A percentile compares a stretch with the other conserved stretches of the same genome.
These are phyloP conservation scores for Sebastes nivosus DNA, from an alignment of 2,797 vertebrate genomes.

Conservation along the genomic window DNA sequence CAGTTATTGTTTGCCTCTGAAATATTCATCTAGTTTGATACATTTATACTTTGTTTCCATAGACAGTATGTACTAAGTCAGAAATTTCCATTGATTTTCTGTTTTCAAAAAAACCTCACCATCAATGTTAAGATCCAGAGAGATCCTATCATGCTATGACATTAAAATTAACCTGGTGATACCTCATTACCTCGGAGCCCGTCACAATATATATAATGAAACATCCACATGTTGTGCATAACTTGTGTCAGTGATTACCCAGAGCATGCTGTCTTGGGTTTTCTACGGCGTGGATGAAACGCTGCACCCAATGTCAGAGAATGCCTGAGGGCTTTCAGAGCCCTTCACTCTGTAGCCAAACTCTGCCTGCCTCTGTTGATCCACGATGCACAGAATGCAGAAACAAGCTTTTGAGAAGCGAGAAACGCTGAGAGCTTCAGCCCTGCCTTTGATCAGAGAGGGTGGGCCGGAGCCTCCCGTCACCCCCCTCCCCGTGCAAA, in stretches of 20 bases:
- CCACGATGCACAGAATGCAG: slow-evolving; percentile 36
- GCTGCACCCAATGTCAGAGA: slow-evolving; percentile 43
- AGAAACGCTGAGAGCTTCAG: slow-evolving; percentile 17
- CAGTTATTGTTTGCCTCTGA: not conserved
- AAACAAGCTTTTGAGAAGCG: slow-evolving; percentile 39
- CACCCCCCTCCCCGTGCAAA: slow-evolving; percentile 12
- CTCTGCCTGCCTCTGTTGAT: slow-evolving; percentile 34
- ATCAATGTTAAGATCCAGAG: not conserved
- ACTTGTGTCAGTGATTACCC: slow-evolving; percentile 23
- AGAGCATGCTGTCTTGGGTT: slow-evolving; percentile 2
- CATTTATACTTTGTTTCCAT: not conserved
- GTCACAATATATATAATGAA: not conserved
- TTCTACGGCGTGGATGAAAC: slow-evolving; percentile 26
- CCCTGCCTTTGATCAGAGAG: slow-evolving; percentile 46
- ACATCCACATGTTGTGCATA: not conserved
- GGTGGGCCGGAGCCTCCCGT: slow-evolving; percentile 22
- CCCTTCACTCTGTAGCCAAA: slow-evolving; percentile 42
- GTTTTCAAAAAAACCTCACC: not conserved
- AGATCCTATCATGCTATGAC: not conserved
- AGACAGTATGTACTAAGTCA: not conserved
- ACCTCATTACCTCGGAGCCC: not conserved
- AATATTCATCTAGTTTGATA: not conserved
- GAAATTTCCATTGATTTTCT: not conserved
- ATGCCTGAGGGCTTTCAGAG: slow-evolving; percentile 31
- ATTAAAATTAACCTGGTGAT: not conserved